Conservation (phyloP, 2,888 invertebrate species). For the Trichopria drosophilae region DNA sequence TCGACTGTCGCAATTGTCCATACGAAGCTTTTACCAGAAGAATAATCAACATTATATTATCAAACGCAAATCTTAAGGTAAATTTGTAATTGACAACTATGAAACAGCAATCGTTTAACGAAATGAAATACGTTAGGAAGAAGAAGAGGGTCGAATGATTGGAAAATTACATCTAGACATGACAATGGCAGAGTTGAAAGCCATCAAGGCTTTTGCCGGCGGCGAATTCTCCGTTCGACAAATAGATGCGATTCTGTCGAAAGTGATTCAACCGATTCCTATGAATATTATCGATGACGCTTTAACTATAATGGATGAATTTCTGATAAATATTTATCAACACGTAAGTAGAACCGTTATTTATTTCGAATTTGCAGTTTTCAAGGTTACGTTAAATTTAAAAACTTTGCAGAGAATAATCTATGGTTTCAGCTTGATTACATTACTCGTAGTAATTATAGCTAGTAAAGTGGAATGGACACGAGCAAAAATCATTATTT, state of each 20-base stretch:
- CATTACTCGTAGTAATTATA: slow-evolving; percentile 28
- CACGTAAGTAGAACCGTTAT: slow-evolving; percentile 29
- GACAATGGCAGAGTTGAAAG: slow-evolving; percentile 40
- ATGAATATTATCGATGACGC: slow-evolving; percentile 24
- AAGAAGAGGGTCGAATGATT: slow-evolving; percentile 29
- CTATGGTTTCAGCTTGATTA: slow-evolving; percentile 16
- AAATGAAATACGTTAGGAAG: neutral
- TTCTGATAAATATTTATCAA: slow-evolving; percentile 21
- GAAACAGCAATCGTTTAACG: neutral
- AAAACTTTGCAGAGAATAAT: slow-evolving; percentile 31
- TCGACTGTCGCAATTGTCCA: slow-evolving; percentile 21
- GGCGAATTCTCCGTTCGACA: slow-evolving; percentile 41
- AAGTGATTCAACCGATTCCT: slow-evolving; percentile 36
- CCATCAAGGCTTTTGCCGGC: slow-evolving; percentile 39
- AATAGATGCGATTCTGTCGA: slow-evolving; percentile 44
- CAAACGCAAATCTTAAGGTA: slow-evolving; percentile 41
- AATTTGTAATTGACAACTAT: neutral
- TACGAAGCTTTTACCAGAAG: slow-evolving; percentile 43
- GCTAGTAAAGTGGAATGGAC: slow-evolving; percentile 33
- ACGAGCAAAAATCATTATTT: slow-evolving; percentile 33
- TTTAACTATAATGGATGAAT: slow-evolving; percentile 22
- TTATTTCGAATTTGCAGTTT: slow-evolving; percentile 14
- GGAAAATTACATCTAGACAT: slow-evolving; percentile 41
- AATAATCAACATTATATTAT: slow-evolving; percentile 43
- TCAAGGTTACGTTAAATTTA: slow-evolving; percentile 1